These are phyloP conservation scores for Alfaro cultratus DNA, from an alignment of 2,797 vertebrate species.

Conservation along the genomic window DNA sequence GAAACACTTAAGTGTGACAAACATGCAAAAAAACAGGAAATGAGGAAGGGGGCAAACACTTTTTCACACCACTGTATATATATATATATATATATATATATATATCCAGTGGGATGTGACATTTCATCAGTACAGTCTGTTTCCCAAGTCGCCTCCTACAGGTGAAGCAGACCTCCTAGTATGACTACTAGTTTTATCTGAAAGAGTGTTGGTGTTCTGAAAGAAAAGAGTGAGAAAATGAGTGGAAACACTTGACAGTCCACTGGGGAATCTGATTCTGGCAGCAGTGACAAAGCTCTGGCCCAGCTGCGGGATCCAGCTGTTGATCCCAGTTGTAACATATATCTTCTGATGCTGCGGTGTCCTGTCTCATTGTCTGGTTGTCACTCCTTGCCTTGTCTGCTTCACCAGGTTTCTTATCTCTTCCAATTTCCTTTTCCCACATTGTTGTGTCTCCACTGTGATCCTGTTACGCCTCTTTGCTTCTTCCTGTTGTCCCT, in stretches of 20 bases:
- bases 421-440: conserved; percentile 61
- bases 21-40: no score
- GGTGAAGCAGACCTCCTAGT: conserved; percentile 59
- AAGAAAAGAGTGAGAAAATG: conserved; percentile 27
- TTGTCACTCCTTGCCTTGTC: conserved; percentile 37
- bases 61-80: no score
- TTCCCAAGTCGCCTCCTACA: conserved; percentile 62
- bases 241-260: conserved; percentile 57
- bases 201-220: conserved; percentile 53
- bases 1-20: no score
- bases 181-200: conserved; percentile 45
- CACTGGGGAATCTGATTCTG: conserved; percentile 58
- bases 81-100: conserved; percentile 19
- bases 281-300: conserved; percentile 61
- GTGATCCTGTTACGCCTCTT: conserved; percentile 59
- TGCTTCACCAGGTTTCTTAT: conserved; percentile 60
- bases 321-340: conserved; percentile 56
- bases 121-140: conserved; percentile 59
- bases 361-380: conserved; percentile 45
- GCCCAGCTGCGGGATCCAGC: conserved; percentile 70
- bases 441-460: conserved; percentile 51
- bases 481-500: conserved; percentile 46
- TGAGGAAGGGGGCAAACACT: no score
- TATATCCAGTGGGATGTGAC: conserved; percentile 36
- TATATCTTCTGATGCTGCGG: conserved; percentile 46